Evolutionary conservation across 2,888 invertebrate genomes (phyloP), one percentile per base, ranked within the genome.

Genomic region (Tanaodytes sp.): DNA sequence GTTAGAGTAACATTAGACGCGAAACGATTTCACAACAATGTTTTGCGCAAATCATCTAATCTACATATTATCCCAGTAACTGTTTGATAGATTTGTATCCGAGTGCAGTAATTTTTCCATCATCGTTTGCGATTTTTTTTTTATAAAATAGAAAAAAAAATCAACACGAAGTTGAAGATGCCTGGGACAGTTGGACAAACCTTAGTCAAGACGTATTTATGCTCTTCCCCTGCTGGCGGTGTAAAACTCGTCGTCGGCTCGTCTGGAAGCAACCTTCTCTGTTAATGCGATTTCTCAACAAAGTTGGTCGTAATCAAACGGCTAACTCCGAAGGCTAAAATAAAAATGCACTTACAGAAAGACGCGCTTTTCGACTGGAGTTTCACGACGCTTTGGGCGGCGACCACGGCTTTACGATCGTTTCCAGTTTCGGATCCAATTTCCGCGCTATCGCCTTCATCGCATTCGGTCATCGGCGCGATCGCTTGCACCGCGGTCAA

Each of bases 171-270:
- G n/a, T n/a, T n/a, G n/a, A n/a, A n/a, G n/a, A n/a, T n/a, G n/a
- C n/a, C n/a, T 27, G 4, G 27, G 27, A 27, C 27, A 27, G 27
- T 27, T 9, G 27, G 5, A 27, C 27, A 27, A 9, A 84, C 84
- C 77, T 82, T 84, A 2, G 75, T 79, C 3, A 80, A 69, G 31
- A 82, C 61, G 37, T 84, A 84, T 51, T 84, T 84, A 46, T 82
- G 73, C 31, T 82, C 79, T 69, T 84, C 78, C 15, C 79, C 83
- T 0, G 80, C 77, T 8, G 81, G 80, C 4, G 84, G 84, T 2
- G 75, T 72, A 31, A 81, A 80, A 3, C 11, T 59, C 9, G 58
- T 39, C 14, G 71, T 16, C n/a, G n/a, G n/a, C 19, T 62, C 62
- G 20, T 66, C 61, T 54, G 39, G 55, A 51, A 91, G 87, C 18